Conservation (phyloP, 2,113 vertebrate species). For the Pteruthius melanotis region DNA sequence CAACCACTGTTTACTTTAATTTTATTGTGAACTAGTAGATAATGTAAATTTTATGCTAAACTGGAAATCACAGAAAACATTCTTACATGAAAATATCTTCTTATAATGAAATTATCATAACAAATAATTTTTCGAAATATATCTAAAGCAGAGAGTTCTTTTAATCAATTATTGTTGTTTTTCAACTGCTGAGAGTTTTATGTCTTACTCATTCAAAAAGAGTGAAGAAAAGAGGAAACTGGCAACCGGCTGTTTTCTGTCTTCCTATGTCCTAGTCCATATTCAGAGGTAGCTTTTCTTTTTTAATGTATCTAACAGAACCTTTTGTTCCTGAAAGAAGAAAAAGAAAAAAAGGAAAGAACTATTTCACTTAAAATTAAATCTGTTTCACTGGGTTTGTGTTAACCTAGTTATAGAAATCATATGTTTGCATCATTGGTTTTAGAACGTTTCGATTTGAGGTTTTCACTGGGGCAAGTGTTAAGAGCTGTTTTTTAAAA, state of each 20-base stretch:
- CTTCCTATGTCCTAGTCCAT: neutral
- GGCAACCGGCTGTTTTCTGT: neutral
- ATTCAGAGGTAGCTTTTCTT: neutral
- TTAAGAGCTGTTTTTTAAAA: neutral
- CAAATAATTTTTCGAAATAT: neutral
- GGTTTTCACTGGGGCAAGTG: neutral
- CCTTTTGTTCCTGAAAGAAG: neutral
- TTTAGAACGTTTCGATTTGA: neutral
- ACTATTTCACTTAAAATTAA: neutral
- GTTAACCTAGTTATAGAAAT: neutral
- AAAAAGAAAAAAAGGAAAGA: neutral
- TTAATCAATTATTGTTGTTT: neutral
- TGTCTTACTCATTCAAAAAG: neutral
- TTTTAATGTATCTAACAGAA: neutral
- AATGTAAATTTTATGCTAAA: neutral
- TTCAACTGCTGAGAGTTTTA: neutral
- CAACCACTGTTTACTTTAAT: neutral
- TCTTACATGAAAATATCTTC: neutral
- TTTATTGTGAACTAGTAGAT: neutral
- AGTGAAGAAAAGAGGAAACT: neutral
- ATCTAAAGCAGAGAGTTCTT: neutral
- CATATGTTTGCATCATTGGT: accelerated
- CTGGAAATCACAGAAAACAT: neutral
- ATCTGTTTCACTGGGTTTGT: neutral
- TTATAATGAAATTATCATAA: neutral